Evolutionary conservation across 2,888 invertebrate species (phyloP), one percentile per base, ranked within the genome.

Genomic region (Drymonia ruficornis): DNA sequence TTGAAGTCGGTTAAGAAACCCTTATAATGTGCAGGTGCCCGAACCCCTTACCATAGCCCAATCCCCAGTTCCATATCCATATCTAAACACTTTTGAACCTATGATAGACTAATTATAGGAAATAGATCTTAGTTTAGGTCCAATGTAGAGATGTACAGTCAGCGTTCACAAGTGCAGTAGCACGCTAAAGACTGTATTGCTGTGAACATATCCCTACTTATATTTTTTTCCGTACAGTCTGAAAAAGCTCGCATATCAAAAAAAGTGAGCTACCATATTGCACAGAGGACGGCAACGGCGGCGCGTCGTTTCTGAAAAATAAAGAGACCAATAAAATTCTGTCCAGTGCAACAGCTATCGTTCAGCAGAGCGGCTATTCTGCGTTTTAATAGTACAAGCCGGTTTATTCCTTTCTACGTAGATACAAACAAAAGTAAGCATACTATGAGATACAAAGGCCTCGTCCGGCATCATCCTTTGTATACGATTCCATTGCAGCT

Each of bases 371-470:
- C 82, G 77, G 78, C 78, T 78, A 87, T 87, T 34, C 84, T 89
- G 82, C 86, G 89, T 87, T 88, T 89, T 87, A n/a, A 87, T 86
- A 84, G 83, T 81, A 70, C 79, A 70, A 80, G 67, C 70, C 72
- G 76, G 75, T 83, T 81, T 83, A 76, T 83, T 80, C 79, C 78
- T 81, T 84, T 86, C 83, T 83, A 76, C 72, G 64, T 62, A 74
- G 72, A 73, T 70, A 71, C 68, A 71, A 60, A 59, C 54, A 50
- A 49, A 46, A 53, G 49, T 53, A 60, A 44, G 49, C 45, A 56
- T 1, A 42, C 42, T 23, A 23, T 45, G 45, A 45, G 5, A 45
- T 15, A 28, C 6, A 28, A 11, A 8, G 19, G n/a, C 28, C 28
- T 23, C 18, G 28, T 45, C 12, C 18, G 11, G 43, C 5, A 43